Evolutionary conservation across 2,113 vertebrate genomes (phyloP).

Genomic region (Protobothrops flavoviridis): DNA sequence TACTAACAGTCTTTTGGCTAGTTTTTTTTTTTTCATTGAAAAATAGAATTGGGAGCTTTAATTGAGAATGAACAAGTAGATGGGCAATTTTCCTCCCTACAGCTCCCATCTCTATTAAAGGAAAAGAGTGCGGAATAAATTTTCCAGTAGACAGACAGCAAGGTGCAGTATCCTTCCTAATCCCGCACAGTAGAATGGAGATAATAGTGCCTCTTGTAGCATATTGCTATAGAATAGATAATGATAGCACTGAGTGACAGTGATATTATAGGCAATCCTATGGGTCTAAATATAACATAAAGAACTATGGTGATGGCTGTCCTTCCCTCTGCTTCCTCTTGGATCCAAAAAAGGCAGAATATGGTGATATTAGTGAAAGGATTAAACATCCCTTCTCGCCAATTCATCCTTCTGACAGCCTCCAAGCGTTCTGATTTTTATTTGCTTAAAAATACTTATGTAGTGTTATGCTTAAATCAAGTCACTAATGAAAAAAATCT

Average conservation of each 20-base stretch:
- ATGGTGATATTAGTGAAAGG: background rate
- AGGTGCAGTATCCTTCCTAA: background rate
- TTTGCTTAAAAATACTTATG: background rate
- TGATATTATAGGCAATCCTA: background rate
- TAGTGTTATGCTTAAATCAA: background rate
- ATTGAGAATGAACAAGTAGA: background rate
- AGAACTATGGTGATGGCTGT: background rate
- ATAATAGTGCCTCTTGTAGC: background rate
- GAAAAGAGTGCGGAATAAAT: background rate
- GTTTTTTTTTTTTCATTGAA: background rate
- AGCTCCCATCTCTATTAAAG: background rate
- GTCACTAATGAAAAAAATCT: background rate
- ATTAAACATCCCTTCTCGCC: background rate
- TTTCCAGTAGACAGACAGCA: background rate
- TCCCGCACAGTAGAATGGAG: background rate
- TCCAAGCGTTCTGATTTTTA: background rate
- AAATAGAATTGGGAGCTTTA: background rate
- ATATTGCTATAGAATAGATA: background rate
- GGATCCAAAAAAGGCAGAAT: background rate
- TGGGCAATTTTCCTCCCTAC: background rate
- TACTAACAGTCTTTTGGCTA: background rate
- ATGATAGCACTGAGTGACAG: background rate
- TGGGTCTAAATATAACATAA: background rate
- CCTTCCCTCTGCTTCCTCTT: background rate
- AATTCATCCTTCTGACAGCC: background rate